Base-by-base conservation (phyloP, 1,140 invertebrate species). In the Panagrolaimus sp. region DNA sequence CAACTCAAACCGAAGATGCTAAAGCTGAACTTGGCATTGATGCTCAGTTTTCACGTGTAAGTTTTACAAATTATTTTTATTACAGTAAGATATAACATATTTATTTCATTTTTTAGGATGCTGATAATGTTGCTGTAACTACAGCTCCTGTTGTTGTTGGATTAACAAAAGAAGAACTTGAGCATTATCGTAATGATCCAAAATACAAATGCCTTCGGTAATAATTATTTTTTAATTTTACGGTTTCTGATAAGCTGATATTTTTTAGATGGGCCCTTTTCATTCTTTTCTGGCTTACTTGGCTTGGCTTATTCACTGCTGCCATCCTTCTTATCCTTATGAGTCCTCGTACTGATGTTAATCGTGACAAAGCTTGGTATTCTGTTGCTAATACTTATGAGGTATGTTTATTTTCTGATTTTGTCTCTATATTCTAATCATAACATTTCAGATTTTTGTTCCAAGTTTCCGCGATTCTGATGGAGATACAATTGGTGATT, bases 101-200 rank as follows among this genome's bases (percentile, higher is more conserved):
- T 38, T 20, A 43, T 20, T 11, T 20, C 7, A 16, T 38, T 2
- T 38, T 66, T 13, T 61, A 73, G 72, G 67, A 63, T 23, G 63
- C 48, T 5, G 73, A 72, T 5, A 64, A 51, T 13, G 73, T 74
- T 0, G 63, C 61, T 31, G 67, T 74, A 11, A 73, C 74, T 45
- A 25, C 69, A 11, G 63, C 61, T 23, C 65, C 68, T 13, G 70
- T 71, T 38, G 23, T 66, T 14, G 67, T 76, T 43, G 74, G 74
- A 16, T 47, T 76, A 42, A 76, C 74, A 9, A 76, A 76, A 62
- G 74, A 76, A 61, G 67, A 76, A 61, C 66, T 76, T 5, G 74
- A 76, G 57, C 65, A 76, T 44, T 76, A 76, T 45, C 31, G 68
- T n/a, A 73, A 73, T 65, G 71, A 57, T 20, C 51, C 51, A 9